phyloP scores from a whole-genome alignment of 2,888 invertebrate species.

The Acanthococcus lagerstroemiae region DNA sequence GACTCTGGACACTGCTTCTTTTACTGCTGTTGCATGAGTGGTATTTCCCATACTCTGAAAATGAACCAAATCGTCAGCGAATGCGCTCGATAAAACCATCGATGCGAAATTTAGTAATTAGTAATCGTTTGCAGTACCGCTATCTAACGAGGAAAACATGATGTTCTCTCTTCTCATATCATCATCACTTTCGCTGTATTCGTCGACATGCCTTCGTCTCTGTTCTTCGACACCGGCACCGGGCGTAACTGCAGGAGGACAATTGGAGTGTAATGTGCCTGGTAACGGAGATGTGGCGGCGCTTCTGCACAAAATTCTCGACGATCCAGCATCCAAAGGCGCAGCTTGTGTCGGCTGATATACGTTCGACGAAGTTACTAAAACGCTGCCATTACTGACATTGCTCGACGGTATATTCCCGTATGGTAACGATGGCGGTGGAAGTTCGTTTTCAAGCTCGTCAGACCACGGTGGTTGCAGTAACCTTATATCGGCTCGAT shows the following conservation, averaged over 20 bases:
- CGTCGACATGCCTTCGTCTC: slow-evolving; percentile 51
- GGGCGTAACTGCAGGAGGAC: slow-evolving; percentile 48
- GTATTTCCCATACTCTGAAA: slow-evolving; percentile 17
- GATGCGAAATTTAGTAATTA: background rate
- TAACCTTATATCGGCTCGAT: slow-evolving; percentile 80
- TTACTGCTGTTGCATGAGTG: slow-evolving; percentile 61
- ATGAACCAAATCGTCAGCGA: too few relatives aligned
- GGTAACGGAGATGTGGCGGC: slow-evolving; percentile 51
- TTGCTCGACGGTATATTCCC: slow-evolving; percentile 11
- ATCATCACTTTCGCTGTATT: slow-evolving; percentile 79
- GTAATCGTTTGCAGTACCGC: slow-evolving; percentile 49
- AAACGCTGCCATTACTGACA: background rate
- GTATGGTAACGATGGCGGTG: slow-evolving; percentile 29
- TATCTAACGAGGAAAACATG: slow-evolving; percentile 61
- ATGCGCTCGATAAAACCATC: background rate
- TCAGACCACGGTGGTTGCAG: slow-evolving; percentile 94
- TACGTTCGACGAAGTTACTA: background rate
- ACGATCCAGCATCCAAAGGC: background rate
- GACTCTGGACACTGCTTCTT: slow-evolving; percentile 80
- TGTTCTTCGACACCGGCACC: slow-evolving; percentile 52
- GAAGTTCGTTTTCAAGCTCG: slow-evolving; percentile 53
- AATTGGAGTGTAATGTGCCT: slow-evolving; percentile 40
- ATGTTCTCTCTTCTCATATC: slow-evolving; percentile 79
- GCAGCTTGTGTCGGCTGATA: slow-evolving; percentile 38
- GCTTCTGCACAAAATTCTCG: slow-evolving; percentile 43